Percentiles rank a stretch among this genome's conserved stretches.
These are phyloP conservation scores for Drosophila asahinai DNA, from an alignment of 1,140 invertebrate species.

Conservation along the genomic window DNA sequence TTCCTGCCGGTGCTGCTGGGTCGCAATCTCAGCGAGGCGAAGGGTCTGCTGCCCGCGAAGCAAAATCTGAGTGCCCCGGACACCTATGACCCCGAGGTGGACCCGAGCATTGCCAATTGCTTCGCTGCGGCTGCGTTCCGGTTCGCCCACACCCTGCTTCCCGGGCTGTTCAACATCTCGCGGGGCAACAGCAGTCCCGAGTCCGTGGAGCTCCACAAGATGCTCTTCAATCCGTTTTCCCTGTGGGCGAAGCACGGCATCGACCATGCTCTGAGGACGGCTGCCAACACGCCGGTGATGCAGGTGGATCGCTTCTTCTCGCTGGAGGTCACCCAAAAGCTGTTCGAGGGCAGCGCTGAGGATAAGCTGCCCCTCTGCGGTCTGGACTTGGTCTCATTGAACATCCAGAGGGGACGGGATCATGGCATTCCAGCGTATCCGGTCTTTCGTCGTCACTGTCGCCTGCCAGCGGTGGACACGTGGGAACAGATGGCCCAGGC, in stretches of 20 bases:
- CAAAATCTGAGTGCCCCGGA: slow-evolving; percentile 70
- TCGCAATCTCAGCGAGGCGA: slow-evolving; percentile 86
- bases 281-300: slow-evolving; percentile 89
- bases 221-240: slow-evolving; percentile 93
- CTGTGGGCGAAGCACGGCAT: slow-evolving; percentile 88
- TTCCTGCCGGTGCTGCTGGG: slow-evolving; percentile 93
- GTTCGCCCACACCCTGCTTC: slow-evolving; percentile 95
- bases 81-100: slow-evolving; percentile 89
- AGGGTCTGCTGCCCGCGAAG: slow-evolving; percentile 87
- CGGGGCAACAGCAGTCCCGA: slow-evolving; percentile 87
- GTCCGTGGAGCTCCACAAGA: slow-evolving; percentile 91
- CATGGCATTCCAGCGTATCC: slow-evolving; percentile 94
- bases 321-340: slow-evolving; percentile 87
- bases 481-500: slow-evolving; percentile 91
- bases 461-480: slow-evolving; percentile 87
- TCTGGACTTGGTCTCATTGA: slow-evolving; percentile 93
- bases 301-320: slow-evolving; percentile 90
- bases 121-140: slow-evolving; percentile 96
- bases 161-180: slow-evolving; percentile 89
- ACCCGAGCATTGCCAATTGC: slow-evolving; percentile 94
- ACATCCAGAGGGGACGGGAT: slow-evolving; percentile 95
- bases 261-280: slow-evolving; percentile 88
- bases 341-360: slow-evolving; percentile 88
- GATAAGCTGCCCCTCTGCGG: slow-evolving; percentile 87
- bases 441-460: slow-evolving; percentile 91